phyloP scores from a whole-genome alignment of 2,888 invertebrate species.

The Brachyptera putata region DNA sequence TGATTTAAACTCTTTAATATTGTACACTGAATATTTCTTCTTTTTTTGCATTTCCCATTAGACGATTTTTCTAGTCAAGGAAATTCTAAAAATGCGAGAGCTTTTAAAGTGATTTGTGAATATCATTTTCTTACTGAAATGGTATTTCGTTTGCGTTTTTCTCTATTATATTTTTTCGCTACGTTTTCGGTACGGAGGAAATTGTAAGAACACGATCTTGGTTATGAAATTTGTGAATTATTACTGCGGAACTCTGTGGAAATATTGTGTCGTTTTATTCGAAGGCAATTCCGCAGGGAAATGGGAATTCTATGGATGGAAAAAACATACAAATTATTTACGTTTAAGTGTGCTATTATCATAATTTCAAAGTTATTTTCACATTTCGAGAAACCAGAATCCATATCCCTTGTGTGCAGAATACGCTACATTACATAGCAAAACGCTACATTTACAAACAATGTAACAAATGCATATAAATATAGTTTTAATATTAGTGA shows the following conservation, averaged over 20 bases:
- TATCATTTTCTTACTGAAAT: slow-evolving; percentile 22
- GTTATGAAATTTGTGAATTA: slow-evolving; percentile 22
- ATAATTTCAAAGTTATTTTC: slow-evolving; percentile 16
- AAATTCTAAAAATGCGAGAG: slow-evolving; percentile 4
- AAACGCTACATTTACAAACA: too few species aligned
- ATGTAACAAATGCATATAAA: too few species aligned
- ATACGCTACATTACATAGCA: too few species aligned
- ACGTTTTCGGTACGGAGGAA: slow-evolving; percentile 5
- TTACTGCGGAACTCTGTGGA: slow-evolving; percentile 19
- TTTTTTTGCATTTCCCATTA: slow-evolving; percentile 7
- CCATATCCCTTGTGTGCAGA: too few species aligned
- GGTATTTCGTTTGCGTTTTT: slow-evolving; percentile 20
- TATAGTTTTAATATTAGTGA: too few species aligned
- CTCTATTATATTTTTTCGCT: slow-evolving; percentile 22
- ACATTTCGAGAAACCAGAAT: slow-evolving; percentile 12
- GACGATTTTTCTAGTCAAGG: background rate
- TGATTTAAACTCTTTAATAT: slow-evolving; percentile 14
- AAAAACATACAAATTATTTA: slow-evolving; percentile 21
- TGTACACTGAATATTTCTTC: background rate
- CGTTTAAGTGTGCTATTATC: slow-evolving; percentile 15
- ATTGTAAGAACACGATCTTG: slow-evolving; percentile 20
- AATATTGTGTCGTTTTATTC: slow-evolving; percentile 17
- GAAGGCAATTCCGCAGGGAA: slow-evolving; percentile 12
- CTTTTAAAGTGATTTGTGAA: slow-evolving; percentile 19
- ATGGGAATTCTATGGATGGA: slow-evolving; percentile 18